phyloP scores from a whole-genome alignment of 2,888 invertebrate genomes.

The Endotricha flammealis region DNA sequence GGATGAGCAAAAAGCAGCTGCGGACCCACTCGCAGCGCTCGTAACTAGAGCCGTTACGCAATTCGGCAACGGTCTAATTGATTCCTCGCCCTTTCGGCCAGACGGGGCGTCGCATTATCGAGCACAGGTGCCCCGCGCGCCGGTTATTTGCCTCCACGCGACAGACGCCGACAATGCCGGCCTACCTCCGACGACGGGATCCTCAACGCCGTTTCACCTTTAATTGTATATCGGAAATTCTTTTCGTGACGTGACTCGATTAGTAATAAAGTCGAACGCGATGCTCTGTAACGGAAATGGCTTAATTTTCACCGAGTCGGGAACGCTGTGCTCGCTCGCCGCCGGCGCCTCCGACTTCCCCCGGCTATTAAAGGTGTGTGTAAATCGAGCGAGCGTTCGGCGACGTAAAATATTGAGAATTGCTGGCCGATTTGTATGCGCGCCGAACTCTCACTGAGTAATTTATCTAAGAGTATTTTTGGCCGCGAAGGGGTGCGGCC shows the following conservation, averaged over 20 bases:
- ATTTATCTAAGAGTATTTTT: slow-evolving; percentile 72
- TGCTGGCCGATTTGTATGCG: slow-evolving; percentile 67
- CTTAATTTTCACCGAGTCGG: slow-evolving; percentile 58
- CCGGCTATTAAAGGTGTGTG: slow-evolving; percentile 51
- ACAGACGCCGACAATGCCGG: slow-evolving; percentile 55
- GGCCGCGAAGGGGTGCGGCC: slow-evolving; percentile 51
- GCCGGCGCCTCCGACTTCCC: slow-evolving; percentile 27
- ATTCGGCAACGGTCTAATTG: slow-evolving; percentile 75
- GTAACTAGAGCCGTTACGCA: slow-evolving; percentile 74
- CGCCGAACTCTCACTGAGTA: slow-evolving; percentile 60
- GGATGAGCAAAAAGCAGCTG: slow-evolving; percentile 75
- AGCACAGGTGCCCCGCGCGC: slow-evolving; percentile 67
- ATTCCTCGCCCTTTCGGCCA: slow-evolving; percentile 73
- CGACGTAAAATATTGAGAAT: slow-evolving; percentile 65
- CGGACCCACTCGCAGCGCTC: slow-evolving; percentile 63
- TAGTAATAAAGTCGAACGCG: slow-evolving; percentile 59
- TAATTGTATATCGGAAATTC: slow-evolving; percentile 70
- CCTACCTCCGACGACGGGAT: slow-evolving; percentile 50
- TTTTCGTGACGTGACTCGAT: slow-evolving; percentile 64
- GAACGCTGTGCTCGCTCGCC: slow-evolving; percentile 40
- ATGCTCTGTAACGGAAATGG: slow-evolving; percentile 54
- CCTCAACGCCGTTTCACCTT: slow-evolving; percentile 56
- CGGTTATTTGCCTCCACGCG: slow-evolving; percentile 62
- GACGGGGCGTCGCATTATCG: slow-evolving; percentile 74
- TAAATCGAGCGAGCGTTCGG: slow-evolving; percentile 59